Percentiles rank a stretch among this genome's conserved stretches.
Conservation (phyloP, 2,113 vertebrate genomes). For the Coptodon rendalli region DNA sequence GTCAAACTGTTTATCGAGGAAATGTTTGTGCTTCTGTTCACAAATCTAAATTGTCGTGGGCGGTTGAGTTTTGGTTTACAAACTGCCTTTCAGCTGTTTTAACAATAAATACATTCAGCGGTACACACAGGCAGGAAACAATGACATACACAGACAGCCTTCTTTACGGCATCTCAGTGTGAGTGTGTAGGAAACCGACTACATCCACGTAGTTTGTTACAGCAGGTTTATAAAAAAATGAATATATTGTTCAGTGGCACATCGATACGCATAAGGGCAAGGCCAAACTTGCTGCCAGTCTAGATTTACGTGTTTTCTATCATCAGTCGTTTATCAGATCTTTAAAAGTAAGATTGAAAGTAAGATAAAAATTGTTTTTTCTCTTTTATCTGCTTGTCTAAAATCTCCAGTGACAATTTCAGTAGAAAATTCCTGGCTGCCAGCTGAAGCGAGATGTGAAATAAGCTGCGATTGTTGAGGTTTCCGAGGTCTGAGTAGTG, state of each 20-base stretch:
- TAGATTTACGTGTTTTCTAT: not conserved
- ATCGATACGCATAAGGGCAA: not conserved
- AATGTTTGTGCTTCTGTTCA: not conserved
- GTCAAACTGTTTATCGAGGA: not conserved
- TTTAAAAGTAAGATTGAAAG: not conserved
- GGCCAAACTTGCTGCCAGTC: not conserved
- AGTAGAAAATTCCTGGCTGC: not conserved
- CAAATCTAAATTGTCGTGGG: not conserved
- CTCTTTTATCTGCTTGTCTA: no score
- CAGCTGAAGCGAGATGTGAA: not conserved
- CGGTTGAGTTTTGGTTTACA: not conserved
- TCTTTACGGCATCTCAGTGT: not conserved
- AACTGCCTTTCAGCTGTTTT: not conserved
- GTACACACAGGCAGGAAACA: accelerated
- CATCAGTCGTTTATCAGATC: not conserved
- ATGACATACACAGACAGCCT: not conserved
- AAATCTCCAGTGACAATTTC: not conserved
- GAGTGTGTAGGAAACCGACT: not conserved
- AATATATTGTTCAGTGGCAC: not conserved
- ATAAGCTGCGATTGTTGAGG: not conserved
- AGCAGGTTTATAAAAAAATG: not conserved
- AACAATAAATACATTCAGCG: not conserved
- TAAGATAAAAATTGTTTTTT: not conserved
- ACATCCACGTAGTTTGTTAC: not conserved
- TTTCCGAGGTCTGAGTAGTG: not conserved